Conservation (phyloP, 2,113 vertebrate genomes). For the Empidonax traillii region DNA sequence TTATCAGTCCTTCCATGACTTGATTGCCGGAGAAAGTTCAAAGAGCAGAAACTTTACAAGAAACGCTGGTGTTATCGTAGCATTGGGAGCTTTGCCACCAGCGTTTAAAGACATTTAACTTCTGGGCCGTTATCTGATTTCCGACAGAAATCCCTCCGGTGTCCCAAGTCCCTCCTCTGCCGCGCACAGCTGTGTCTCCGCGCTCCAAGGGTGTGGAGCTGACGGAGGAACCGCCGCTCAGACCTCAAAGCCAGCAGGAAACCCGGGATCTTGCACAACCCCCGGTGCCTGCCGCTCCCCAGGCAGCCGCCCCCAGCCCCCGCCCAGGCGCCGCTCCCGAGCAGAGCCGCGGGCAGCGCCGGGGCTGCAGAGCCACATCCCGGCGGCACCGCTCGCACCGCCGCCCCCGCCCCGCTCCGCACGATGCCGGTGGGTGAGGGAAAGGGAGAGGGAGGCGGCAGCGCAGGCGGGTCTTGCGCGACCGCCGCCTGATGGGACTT, state of each 20-base stretch:
- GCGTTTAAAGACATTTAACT: not conserved
- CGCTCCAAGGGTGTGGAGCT: rapidly evolving
- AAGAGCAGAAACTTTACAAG: not conserved
- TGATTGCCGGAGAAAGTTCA: not conserved
- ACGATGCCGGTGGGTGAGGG: not conserved
- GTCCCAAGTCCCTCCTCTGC: not conserved
- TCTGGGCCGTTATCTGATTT: not conserved
- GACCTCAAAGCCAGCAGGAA: not conserved
- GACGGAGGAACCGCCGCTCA: not conserved
- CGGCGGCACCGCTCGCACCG: rapidly evolving
- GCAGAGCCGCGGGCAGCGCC: not conserved
- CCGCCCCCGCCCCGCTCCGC: not conserved
- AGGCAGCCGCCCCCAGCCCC: not conserved
- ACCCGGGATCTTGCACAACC: not conserved
- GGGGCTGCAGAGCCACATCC: not conserved
- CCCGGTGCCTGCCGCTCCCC: not conserved
- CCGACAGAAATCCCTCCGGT: not conserved
- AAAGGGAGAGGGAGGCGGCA: not conserved
- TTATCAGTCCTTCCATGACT: not conserved
- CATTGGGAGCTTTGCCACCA: not conserved
- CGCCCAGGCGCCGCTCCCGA: not conserved
- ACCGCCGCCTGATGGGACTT: not conserved
- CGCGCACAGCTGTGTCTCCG: rapidly evolving
- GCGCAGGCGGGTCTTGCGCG: not conserved
- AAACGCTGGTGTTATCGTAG: not conserved